A percentile compares a stretch with the other conserved stretches of the same genome.
Conservation (phyloP, 2,113 vertebrate species). For the Sphaerodactylus townsendi region DNA sequence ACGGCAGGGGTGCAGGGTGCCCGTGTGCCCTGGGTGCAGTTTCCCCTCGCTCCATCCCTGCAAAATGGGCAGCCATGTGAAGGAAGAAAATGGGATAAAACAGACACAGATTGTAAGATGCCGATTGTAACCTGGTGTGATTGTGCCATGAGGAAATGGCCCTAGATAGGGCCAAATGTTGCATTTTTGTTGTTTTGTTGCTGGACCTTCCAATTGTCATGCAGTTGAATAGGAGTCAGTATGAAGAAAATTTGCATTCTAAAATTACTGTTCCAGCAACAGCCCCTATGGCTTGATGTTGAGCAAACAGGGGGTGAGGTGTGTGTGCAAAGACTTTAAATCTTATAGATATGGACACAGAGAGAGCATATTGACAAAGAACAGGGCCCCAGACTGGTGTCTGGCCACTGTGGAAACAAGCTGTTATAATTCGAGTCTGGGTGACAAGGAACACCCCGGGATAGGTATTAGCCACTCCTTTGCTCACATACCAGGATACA, state of each 20-base stretch:
- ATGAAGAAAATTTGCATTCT: neutral
- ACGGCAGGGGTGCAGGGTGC: too few relatives aligned
- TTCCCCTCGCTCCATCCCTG: too few relatives aligned
- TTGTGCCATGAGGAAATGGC: too few relatives aligned
- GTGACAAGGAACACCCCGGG: neutral
- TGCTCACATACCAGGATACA: neutral
- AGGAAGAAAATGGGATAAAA: too few relatives aligned
- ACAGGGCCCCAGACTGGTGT: neutral
- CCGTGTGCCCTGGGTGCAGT: too few relatives aligned
- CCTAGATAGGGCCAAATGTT: neutral
- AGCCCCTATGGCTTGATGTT: neutral
- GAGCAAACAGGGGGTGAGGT: too few relatives aligned
- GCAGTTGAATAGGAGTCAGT: neutral
- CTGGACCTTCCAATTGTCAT: neutral
- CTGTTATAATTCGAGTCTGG: neutral
- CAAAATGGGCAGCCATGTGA: too few relatives aligned
- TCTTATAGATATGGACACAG: too few relatives aligned
- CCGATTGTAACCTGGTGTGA: too few relatives aligned
- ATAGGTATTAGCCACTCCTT: neutral
- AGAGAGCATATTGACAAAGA: neutral
- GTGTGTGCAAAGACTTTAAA: neutral
- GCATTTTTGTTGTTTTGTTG: neutral
- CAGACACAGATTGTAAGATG: too few relatives aligned
- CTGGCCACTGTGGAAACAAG: neutral
- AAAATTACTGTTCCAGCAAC: neutral